Conservation (phyloP, 2,113 vertebrate genomes). For the Ptilonorhynchus violaceus region DNA sequence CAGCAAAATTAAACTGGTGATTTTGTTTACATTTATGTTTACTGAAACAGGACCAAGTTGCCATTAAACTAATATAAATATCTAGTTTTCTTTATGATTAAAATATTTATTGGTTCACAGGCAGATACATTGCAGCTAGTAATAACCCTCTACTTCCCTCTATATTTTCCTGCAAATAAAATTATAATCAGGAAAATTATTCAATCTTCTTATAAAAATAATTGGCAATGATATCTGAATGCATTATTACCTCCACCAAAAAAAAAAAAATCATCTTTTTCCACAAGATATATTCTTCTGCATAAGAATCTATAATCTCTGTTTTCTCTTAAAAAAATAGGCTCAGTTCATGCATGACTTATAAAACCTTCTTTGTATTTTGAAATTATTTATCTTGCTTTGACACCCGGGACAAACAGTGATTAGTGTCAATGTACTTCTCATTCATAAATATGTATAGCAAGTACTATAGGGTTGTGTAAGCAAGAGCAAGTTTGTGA, state of each 20-base stretch:
- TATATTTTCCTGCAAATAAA: neutral
- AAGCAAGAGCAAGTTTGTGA: neutral
- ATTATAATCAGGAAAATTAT: neutral
- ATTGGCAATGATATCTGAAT: neutral
- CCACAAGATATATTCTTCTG: neutral
- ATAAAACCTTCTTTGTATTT: neutral
- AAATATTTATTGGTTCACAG: neutral
- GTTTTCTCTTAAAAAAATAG: neutral
- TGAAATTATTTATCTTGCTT: neutral
- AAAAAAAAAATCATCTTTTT: neutral
- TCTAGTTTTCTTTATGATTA: neutral
- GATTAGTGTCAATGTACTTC: neutral
- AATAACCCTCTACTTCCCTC: neutral
- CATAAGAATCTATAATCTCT: neutral
- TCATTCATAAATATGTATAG: neutral
- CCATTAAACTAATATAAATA: neutral
- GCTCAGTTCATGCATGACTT: neutral
- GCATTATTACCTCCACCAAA: neutral
- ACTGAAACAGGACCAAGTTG: neutral
- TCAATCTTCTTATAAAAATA: neutral
- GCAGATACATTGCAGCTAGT: neutral
- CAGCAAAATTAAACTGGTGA: neutral
- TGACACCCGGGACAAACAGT: neutral
- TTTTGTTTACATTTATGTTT: neutral
- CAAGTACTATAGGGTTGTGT: neutral